phyloP scores from a whole-genome alignment of 1,140 invertebrate species.

The Laodelphax striatellus region DNA sequence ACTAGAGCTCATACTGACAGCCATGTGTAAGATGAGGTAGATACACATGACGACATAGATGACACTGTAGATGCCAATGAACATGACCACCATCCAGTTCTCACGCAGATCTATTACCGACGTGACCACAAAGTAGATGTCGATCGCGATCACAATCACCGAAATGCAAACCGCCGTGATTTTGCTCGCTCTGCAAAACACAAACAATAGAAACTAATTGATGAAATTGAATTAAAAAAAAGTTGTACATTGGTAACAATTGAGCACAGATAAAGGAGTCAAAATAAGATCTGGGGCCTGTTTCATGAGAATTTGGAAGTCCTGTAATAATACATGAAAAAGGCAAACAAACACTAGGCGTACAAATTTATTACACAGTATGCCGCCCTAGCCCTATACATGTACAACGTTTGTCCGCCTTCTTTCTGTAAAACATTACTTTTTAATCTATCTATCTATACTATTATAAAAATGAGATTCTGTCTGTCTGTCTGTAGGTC shows the following conservation, averaged over 20 bases:
- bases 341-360: too few relatives aligned
- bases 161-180: slow-evolving; percentile 11
- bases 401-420: too few relatives aligned
- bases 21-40: slow-evolving; percentile 46
- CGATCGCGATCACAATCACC: slow-evolving; percentile 8
- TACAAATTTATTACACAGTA: too few relatives aligned
- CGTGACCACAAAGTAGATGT: slow-evolving; percentile 5
- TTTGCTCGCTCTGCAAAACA: slow-evolving; percentile 15
- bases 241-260: background rate
- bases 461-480: too few relatives aligned
- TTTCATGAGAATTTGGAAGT: too few relatives aligned
- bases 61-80: slow-evolving; percentile 14
- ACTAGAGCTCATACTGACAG: slow-evolving; percentile 47
- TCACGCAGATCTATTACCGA: background rate
- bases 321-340: too few relatives aligned
- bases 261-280: too few relatives aligned
- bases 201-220: background rate
- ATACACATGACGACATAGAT: slow-evolving; percentile 21
- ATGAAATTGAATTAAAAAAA: background rate
- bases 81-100: slow-evolving; percentile 4
- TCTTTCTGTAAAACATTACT: too few relatives aligned
- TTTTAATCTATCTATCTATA: too few relatives aligned
- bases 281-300: too few relatives aligned
- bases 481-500: too few relatives aligned
- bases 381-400: too few relatives aligned